These are phyloP conservation scores for Ctenomys sociabilis DNA, from an alignment of 2,113 vertebrate genomes.

Conservation along the genomic window DNA sequence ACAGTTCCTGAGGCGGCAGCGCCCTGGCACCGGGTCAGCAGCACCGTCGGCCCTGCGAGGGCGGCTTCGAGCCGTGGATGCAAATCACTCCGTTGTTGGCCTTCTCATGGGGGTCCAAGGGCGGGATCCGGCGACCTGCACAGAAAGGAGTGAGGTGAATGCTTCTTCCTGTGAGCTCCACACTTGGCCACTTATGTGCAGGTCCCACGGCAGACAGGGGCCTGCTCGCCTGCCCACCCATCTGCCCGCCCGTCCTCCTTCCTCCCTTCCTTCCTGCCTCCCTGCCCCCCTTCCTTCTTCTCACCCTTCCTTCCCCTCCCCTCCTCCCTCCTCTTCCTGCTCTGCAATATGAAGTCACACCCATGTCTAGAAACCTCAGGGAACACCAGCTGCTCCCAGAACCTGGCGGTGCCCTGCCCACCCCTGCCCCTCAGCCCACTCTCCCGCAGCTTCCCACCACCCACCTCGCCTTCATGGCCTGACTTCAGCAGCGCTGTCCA, in stretches of 20 bases:
- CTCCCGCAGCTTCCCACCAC: background rate
- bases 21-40: slow-evolving; percentile 88
- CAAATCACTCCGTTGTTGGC: slow-evolving; percentile 93
- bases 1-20: background rate
- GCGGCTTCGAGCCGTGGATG: slow-evolving; percentile 86
- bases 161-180: background rate
- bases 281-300: too few relatives aligned
- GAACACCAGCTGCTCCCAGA: background rate
- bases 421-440: fast-evolving
- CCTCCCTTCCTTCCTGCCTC: background rate
- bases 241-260: fast-evolving
- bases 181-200: background rate
- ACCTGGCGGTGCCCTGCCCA: fast-evolving
- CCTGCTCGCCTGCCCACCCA: background rate
- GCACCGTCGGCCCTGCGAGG: slow-evolving; percentile 89
- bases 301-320: background rate
- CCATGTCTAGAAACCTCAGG: background rate
- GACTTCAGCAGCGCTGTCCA: background rate
- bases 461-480: fast-evolving
- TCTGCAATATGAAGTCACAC: background rate
- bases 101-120: slow-evolving; percentile 93
- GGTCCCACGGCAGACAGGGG: background rate
- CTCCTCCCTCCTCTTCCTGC: background rate
- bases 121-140: slow-evolving; percentile 96
- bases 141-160: slow-evolving; percentile 57